Conservation (phyloP, 2,888 invertebrate genomes). For the Smittia sp. region DNA sequence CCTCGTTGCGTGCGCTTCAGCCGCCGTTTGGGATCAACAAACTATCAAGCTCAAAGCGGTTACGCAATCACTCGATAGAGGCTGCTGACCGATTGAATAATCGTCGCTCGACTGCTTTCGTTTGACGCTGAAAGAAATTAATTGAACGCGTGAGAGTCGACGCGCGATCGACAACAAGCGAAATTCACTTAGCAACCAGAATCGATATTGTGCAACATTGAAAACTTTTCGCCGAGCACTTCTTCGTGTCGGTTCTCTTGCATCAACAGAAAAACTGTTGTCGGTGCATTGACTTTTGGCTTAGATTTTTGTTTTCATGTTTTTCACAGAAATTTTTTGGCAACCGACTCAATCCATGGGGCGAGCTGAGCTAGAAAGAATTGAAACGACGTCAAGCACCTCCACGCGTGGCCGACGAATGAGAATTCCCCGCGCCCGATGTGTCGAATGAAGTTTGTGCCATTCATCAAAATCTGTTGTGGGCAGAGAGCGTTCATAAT, state of each 20-base stretch:
- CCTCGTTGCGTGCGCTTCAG: neutral
- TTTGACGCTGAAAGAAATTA: constrained; percentile 12
- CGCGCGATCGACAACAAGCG: neutral
- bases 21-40: neutral
- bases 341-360: constrained; percentile 2
- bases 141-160: constrained; percentile 15
- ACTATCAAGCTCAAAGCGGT: constrained; percentile 10
- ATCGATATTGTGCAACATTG: constrained; percentile 21
- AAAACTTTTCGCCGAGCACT: neutral
- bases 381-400: neutral
- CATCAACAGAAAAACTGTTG: neutral
- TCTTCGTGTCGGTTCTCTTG: neutral
- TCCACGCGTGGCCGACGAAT: neutral
- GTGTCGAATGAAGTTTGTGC: neutral
- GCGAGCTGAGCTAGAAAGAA: neutral
- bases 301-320: constrained; percentile 23
- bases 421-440: neutral
- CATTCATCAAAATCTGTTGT: neutral
- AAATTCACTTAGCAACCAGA: neutral
- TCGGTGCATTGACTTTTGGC: constrained; percentile 28
- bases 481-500: constrained; percentile 11
- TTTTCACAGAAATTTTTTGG: neutral
- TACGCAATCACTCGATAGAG: constrained; percentile 7
- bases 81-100: constrained; percentile 31
- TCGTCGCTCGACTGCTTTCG: neutral